Base-by-base conservation (phyloP, 2,888 invertebrate species). In the Torymus texanus region DNA sequence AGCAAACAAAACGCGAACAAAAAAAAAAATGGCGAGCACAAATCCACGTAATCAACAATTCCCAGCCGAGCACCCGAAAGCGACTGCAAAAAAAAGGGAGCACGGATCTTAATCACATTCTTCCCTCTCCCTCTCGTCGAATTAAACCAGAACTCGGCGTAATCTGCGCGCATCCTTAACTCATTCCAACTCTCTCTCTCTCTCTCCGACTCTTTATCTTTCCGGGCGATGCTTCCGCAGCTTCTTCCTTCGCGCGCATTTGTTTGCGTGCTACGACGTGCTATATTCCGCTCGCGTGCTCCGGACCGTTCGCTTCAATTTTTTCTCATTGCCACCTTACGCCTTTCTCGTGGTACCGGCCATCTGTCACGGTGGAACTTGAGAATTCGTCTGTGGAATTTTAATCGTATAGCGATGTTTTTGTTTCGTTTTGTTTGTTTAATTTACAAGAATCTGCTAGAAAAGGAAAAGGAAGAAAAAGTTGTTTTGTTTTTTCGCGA, bases 211-310 rank as follows among this genome's bases (percentile, higher is more conserved):
- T 21, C 2, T 51, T 58, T 66, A 55, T 73, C 16, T 55, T 61
- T 55, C 51, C 24, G n/a, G 12, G 5, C 13, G 50, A 18, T 41
- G 41, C 8, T 41, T 41, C 41, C 41, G 61, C 58, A 11, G n/a
- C 51, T 41, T 66, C 24, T 14, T 67, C 55, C 18, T 55, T n/a
- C 41, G 0, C 41, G 16, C 67, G 18, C 67, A 75, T 75, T 61
- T 61, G 67, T 75, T 75, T 61, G 67, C 75, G 75, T 75, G 67
- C 16, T 53, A 12, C 55, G 14, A 10, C 16, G 58, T 3, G 62
- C 50, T 55, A 56, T 70, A 76, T 76, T 76, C 56, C 55, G n/a
- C 68, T 76, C 63, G 70, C 70, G 70, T 58, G 76, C 63, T 18
- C 14, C 29, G 14, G 14, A 1, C 3, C 53, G 55, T 62, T 68